A percentile compares a stretch with the other conserved stretches of the same genome.
phyloP scores from a whole-genome alignment of 1,140 invertebrate species.

The Drosophila nigromelanica region DNA sequence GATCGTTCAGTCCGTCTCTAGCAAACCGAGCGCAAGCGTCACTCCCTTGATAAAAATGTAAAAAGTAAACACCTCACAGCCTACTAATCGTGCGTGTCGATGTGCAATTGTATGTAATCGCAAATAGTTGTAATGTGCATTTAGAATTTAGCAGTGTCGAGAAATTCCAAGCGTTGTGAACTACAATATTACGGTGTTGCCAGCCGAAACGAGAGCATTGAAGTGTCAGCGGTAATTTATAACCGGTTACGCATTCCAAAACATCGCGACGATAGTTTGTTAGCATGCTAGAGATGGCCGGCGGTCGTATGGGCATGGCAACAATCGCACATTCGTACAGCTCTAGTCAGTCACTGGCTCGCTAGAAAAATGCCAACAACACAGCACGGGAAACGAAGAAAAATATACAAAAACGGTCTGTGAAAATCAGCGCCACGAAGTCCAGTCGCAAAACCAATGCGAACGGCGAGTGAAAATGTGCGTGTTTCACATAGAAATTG shows the following conservation, averaged over 20 bases:
- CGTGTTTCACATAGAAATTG: constrained; percentile 42
- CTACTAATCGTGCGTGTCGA: constrained; percentile 34
- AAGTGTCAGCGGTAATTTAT: constrained; percentile 39
- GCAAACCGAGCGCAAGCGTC: constrained; percentile 43
- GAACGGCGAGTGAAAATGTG: constrained; percentile 24
- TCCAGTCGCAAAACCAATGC: constrained; percentile 27
- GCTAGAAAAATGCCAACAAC: constrained; percentile 58
- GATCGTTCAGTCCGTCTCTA: constrained; percentile 22
- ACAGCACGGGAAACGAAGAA: constrained; percentile 43
- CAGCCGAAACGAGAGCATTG: constrained; percentile 21
- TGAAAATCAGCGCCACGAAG: constrained; percentile 32
- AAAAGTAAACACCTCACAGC: constrained; percentile 38
- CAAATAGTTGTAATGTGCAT: constrained; percentile 15
- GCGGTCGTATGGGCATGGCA: constrained; percentile 23
- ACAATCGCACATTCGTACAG: constrained; percentile 33
- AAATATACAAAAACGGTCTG: constrained; percentile 45
- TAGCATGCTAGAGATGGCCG: constrained; percentile 40
- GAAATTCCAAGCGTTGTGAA: constrained; percentile 18
- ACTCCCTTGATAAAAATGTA: constrained; percentile 47
- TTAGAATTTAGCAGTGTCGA: constrained; percentile 2
- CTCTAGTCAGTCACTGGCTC: constrained; percentile 40
- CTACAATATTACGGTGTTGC: constrained; percentile 31
- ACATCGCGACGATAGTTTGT: constrained; percentile 47
- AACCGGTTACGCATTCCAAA: constrained; percentile 58
- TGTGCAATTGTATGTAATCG: constrained; percentile 42